Base-by-base conservation (phyloP, 2,888 invertebrate genomes). In the Clunio marinus region DNA sequence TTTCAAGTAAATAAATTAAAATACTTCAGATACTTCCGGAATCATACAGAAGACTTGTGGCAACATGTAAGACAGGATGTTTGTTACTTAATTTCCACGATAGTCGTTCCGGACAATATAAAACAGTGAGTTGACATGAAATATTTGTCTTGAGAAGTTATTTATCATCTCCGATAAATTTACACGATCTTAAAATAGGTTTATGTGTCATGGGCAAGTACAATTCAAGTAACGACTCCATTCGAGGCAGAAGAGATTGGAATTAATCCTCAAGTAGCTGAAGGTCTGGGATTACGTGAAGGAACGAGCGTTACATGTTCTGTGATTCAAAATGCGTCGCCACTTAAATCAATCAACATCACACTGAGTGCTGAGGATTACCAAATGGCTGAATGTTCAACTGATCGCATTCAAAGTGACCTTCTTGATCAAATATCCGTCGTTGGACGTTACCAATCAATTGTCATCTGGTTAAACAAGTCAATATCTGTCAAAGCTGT, bases 401-500 rank as follows among this genome's bases (percentile, higher is more conserved):
- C 46, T 1, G 66, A 66, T 20, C 15, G 55, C 10, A 55, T 66
- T 13, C 66, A 66, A 22, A 17, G 25, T n/a, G 51, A 51, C n/a
- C 20, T 66, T 13, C 20, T 66, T 1, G 66, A 66, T 35, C 66
- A 66, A 55, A 32, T 66, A 7, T 27, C 66, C 7, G 45, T 66
- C 15, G 51, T 66, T 2, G 51, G 28, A 1, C 55, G 66, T 10
- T 66, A 55, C 55, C 66, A 66, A 22, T 78, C 28, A 78, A 78
- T 71, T 77, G 77, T 70, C 2, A 84, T 93, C 46, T 96, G 95
- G 94, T 84, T 93, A 69, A 89, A 90, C 60, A 84, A 85, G 37
- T 57, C 68, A 17, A 68, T 68, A 17, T 37, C 68, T 27, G 45
- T 68, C 13, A 58, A 41, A 32, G 68, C 58, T 10, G 32, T 27